Base-by-base conservation (phyloP, 1,140 invertebrate genomes). In the Drosophila mayri region DNA sequence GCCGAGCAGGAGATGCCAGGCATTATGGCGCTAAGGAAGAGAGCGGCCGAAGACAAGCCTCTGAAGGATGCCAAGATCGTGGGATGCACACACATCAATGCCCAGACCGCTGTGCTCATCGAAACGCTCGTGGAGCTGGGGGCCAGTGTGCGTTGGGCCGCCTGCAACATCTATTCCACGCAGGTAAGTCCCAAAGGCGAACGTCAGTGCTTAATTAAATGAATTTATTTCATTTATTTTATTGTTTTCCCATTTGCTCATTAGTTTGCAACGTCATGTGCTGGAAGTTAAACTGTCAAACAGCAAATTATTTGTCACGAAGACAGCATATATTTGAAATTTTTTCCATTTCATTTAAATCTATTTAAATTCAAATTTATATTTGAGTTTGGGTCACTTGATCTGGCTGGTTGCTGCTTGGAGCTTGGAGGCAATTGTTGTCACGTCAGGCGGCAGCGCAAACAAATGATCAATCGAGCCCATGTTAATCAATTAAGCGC, bases 1-100 rank as follows among this genome's bases (percentile, higher is more conserved):
- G 98, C 98, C n/a, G 98, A 99, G 91, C 98, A 92, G 65, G 98
- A 99, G 94, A 99, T 99, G 98, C 98, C 98, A 0, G 98, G 98
- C 4, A 98, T 99, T 57, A 98, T 99, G 95, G 98, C 98, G 0
- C 93, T 99, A 68, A 94, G 98, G 46, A 97, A 97, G 91, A 94
- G 98, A 57, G 98, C 98, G 1, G 95, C 96, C 44, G 97, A 98
- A 58, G 98, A 99, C 90, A 99, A 98, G 93, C 98, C 98, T 0
- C 93, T 99, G 63, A 97, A 97, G 93, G 97, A 98, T 92, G 98
- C 98, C 43, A 98, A 98, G 93, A 98, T 99, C 71, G 97, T 99
- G 44, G 98, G 98, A 14, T 99, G 98, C 93, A 99, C 98, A 52
- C 98, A 99, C 93, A 99, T 99, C 79, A 99, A 99, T 93, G 98